These are phyloP conservation scores for Sorex maritimensis DNA, from an alignment of 2,797 vertebrate species.

Conservation along the genomic window DNA sequence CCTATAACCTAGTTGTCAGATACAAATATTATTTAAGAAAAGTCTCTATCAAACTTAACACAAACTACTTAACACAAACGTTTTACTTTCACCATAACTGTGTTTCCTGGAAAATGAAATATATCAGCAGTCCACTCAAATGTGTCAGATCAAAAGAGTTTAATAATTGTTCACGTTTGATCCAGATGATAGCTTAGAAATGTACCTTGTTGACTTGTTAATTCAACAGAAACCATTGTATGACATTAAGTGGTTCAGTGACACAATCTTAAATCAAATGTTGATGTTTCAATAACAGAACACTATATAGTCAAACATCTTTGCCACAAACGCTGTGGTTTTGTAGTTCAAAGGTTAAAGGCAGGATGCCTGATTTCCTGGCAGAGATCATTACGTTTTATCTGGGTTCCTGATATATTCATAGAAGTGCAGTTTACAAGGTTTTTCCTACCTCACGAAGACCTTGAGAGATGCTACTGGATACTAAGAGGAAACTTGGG, in stretches of 20 bases:
- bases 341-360: not conserved
- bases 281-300: not conserved
- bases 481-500: not conserved
- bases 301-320: not conserved
- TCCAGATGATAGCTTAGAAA: not conserved
- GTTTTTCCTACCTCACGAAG: not conserved
- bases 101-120: not conserved
- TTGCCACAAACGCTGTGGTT: not conserved
- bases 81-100: not conserved
- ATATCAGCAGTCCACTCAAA: not conserved
- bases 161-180: not conserved
- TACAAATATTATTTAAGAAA: not conserved
- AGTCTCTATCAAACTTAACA: slow-evolving; percentile 7
- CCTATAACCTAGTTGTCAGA: not conserved
- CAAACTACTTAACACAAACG: slow-evolving; percentile 14
- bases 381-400: not conserved
- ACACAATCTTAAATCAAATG: not conserved
- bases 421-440: too few relatives aligned
- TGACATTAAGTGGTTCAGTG: not conserved
- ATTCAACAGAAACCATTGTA: not conserved
- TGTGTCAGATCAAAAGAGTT: not conserved
- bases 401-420: not conserved
- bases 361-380: not conserved
- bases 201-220: not conserved
- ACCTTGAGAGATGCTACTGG: not conserved